Percentiles rank a stretch among this genome's conserved stretches.
Conservation (phyloP, 2,888 invertebrate genomes). For the Dendrolimus pini region DNA sequence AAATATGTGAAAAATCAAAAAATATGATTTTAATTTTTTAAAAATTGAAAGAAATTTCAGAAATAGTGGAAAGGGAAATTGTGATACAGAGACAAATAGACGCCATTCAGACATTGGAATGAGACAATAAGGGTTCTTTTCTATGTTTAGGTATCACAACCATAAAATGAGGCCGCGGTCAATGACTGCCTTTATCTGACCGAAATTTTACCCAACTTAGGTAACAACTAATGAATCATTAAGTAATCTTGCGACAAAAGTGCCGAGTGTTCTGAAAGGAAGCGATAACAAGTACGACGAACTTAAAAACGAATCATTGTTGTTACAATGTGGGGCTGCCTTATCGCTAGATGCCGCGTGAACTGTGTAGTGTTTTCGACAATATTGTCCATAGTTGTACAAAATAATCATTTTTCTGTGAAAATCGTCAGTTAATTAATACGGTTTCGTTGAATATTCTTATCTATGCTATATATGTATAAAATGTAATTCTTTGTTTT, state of each 20-base stretch:
- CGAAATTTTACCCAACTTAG: constrained; percentile 21
- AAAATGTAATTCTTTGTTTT: too few species aligned
- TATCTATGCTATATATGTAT: too few species aligned
- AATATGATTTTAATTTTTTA: too few species aligned
- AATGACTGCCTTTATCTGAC: constrained; percentile 20
- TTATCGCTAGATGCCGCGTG: constrained; percentile 37
- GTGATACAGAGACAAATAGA: too few species aligned
- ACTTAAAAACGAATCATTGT: constrained; percentile 54
- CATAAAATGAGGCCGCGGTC: constrained; percentile 8
- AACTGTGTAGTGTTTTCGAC: constrained; percentile 7
- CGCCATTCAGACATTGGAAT: too few species aligned
- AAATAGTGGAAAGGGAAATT: too few species aligned
- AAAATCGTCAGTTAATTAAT: background rate
- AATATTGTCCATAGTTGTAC: background rate
- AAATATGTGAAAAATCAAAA: too few species aligned
- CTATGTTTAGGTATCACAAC: too few species aligned
- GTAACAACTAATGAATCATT: constrained; percentile 52
- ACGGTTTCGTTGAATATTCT: too few species aligned
- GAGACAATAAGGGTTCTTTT: too few species aligned
- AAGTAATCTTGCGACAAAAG: constrained; percentile 54
- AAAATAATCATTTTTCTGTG: background rate
- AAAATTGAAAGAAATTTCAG: too few species aligned
- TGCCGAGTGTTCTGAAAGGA: constrained; percentile 50
- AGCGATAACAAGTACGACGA: constrained; percentile 54
- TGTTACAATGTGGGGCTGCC: constrained; percentile 37